Percentiles rank a stretch among this genome's conserved stretches.
These are phyloP conservation scores for Catharus minimus DNA, from an alignment of 2,113 vertebrate genomes.

Conservation along the genomic window DNA sequence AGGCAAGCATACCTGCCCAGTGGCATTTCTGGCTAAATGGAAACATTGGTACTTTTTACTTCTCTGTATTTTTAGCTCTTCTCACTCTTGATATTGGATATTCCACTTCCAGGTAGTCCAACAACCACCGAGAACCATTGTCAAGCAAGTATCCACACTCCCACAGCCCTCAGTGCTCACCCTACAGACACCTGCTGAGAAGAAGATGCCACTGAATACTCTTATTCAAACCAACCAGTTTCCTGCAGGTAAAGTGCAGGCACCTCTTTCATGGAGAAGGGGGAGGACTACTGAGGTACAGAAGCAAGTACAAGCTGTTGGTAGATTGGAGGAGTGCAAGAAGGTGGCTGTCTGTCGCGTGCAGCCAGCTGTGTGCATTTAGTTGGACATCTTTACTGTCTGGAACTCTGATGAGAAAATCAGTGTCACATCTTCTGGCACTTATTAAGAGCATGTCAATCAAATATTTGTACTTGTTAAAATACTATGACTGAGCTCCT, in stretches of 20 bases:
- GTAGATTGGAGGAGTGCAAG: neutral
- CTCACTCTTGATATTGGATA: neutral
- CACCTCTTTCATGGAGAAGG: neutral
- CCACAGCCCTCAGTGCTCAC: conserved; percentile 45
- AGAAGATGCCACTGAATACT: conserved; percentile 26
- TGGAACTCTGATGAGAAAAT: neutral
- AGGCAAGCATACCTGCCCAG: neutral
- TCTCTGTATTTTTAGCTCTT: conserved; percentile 23
- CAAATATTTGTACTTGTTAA: neutral
- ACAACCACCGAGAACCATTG: conserved; percentile 64
- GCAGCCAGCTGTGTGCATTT: neutral
- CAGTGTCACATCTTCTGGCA: neutral
- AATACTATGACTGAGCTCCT: neutral
- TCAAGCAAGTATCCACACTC: conserved; percentile 64
- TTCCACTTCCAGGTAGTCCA: conserved; percentile 78
- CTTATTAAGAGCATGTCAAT: neutral
- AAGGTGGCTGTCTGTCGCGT: fast-evolving
- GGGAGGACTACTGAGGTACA: neutral
- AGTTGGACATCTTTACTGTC: neutral
- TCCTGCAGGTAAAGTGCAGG: conserved; percentile 50
- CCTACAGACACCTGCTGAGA: conserved; percentile 63
- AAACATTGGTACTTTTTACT: neutral
- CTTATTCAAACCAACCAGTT: conserved; percentile 57
- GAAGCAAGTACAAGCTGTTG: neutral
- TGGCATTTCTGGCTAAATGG: neutral